Base-by-base conservation (phyloP, 1,140 invertebrate genomes). In the Temnothorax curvispinosus region DNA sequence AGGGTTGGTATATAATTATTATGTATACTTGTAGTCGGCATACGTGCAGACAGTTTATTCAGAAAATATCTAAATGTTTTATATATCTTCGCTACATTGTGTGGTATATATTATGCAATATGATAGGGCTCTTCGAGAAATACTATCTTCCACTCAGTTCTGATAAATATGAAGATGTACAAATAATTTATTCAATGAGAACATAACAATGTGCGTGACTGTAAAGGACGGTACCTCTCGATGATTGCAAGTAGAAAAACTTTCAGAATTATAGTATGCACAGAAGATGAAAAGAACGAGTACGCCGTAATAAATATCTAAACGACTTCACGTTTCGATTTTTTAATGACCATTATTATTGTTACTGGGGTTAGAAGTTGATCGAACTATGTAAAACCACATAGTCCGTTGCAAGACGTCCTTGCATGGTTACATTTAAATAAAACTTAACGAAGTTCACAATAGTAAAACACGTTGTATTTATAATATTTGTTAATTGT, bases 181-280 rank as follows among this genome's bases (percentile, higher is more conserved):
- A 54, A 52, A 65, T n/a, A n/a, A 64, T 35, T 50, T 47, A 78
- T 78, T 78, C 18, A 18, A 41, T 15, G n/a, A 5, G 35, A 75
- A 75, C 21, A 32, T 35, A 47, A 75, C n/a, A 56, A 75, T 41
- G 41, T 75, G 13, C 21, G 1, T 11, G 18, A 27, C 0, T 7
- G 38, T 13, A 4, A 52, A 72, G 13, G n/a, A 38, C 0, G 3
- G 0, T 4, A 9, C 0, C 32, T 15, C 32, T 64, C 32, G 13
- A 35, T 18, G 2, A 2, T 38, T 18, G 5, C 15, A 38, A 52
- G 0, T 52, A 32, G 4, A 8, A 54, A 74, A 52, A n/a, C 6
- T n/a, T 9, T 9, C 18, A 64, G 0, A 38, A 64, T 18, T 64
- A 64, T n/a, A 52, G 13, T n/a, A 41, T 75, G 27, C 6, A 41